Evolutionary conservation across 1,140 invertebrate species (phyloP).

Genomic region (Drosophila lini): DNA sequence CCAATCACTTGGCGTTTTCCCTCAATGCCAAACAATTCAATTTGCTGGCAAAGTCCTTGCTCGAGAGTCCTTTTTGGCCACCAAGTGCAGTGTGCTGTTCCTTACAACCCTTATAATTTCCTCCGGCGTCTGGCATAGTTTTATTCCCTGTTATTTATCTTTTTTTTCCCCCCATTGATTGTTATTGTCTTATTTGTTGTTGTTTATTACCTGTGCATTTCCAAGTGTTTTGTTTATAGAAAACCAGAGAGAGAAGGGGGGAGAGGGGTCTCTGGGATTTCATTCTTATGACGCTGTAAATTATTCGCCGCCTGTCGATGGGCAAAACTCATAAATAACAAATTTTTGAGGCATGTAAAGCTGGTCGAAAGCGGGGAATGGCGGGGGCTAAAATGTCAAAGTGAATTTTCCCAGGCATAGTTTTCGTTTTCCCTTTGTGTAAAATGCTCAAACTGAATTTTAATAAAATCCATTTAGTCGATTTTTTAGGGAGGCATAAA

Average conservation of each 20-base stretch:
- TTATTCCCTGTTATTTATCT: conserved; percentile 14
- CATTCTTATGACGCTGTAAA: conserved; percentile 59
- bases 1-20: conserved; percentile 15
- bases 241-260: background rate
- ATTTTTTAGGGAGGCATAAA: conserved; percentile 10
- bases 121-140: conserved; percentile 13
- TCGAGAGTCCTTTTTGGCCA: conserved; percentile 17
- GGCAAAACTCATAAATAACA: conserved; percentile 65
- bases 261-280: background rate
- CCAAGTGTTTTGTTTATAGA: conserved; percentile 74
- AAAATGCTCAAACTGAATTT: conserved; percentile 10
- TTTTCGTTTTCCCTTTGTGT: conserved; percentile 7
- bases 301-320: conserved; percentile 63
- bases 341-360: conserved; percentile 25
- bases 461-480: conserved; percentile 8
- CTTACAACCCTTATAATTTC: conserved; percentile 7
- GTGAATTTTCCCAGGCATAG: conserved; percentile 6
- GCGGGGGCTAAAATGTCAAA: conserved; percentile 11
- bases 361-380: background rate
- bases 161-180: conserved; percentile 18
- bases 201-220: conserved; percentile 69
- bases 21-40: conserved; percentile 70
- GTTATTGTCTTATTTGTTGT: conserved; percentile 44
- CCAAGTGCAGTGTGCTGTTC: conserved; percentile 22
- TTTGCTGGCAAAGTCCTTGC: conserved; percentile 53